phyloP scores from a whole-genome alignment of 2,797 vertebrate species.

The Chloroceryle inda region DNA sequence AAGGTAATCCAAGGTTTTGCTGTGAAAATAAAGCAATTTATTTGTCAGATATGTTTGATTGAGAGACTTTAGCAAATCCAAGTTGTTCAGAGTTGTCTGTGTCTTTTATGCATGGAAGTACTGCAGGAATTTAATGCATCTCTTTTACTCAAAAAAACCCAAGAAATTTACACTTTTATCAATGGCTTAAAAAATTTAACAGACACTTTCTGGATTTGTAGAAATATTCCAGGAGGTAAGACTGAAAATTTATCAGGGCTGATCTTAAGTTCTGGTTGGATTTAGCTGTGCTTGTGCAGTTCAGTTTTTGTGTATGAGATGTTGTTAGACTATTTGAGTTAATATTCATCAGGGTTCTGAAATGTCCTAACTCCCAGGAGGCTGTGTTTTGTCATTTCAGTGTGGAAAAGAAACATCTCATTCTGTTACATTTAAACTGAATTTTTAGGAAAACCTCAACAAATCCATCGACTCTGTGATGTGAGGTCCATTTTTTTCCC shows the following conservation, averaged over 20 bases:
- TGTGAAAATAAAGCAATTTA: background rate
- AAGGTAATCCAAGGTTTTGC: background rate
- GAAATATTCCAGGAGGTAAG: background rate
- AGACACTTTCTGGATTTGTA: background rate
- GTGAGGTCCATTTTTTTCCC: background rate
- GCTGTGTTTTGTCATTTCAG: background rate
- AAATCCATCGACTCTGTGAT: background rate
- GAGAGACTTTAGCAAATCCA: background rate
- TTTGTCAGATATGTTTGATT: background rate
- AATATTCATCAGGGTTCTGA: background rate
- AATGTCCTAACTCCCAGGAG: rapidly evolving
- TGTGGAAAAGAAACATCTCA: background rate
- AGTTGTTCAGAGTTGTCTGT: background rate
- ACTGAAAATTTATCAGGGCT: background rate
- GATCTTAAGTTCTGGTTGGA: background rate
- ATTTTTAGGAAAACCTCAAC: background rate
- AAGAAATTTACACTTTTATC: background rate
- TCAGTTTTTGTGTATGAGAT: background rate
- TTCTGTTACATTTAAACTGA: background rate
- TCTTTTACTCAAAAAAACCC: background rate
- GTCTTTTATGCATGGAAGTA: background rate
- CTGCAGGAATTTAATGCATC: background rate
- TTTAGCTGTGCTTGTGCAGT: background rate
- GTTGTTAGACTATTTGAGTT: background rate
- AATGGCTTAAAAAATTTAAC: background rate